Base-by-base conservation (phyloP, 1,140 invertebrate genomes). In the Cotesia vestalis region DNA sequence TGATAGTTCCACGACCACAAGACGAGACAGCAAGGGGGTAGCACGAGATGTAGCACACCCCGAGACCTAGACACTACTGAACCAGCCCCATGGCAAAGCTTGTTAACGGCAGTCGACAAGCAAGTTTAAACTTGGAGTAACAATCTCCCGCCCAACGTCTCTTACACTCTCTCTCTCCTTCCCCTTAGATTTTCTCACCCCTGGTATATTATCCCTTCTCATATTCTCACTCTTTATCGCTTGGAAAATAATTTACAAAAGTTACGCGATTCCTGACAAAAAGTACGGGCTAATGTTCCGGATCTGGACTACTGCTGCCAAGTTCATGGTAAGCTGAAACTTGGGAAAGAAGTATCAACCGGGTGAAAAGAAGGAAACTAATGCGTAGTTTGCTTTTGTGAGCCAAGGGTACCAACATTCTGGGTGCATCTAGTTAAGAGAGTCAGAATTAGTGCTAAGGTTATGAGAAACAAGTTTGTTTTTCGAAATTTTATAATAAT, bases 61-160 rank as follows among this genome's bases (percentile, higher is more conserved):
- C 79, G 78, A 84, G 84, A 85, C 81, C 83, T 84, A 86, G 85
- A 82, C 84, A 85, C 85, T 86, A 86, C 85, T 86, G 84, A 86
- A 83, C 81, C 84, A 81, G 81, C 83, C 84, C 78, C 81, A 83
- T 85, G 77, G 80, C 81, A 85, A 86, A 86, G 80, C 85, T 85
- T 84, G 85, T 87, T 87, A 86, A 85, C 81, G 81, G 79, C 83
- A 86, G 85, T 85, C 83, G 83, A 85, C 83, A 84, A 84, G 79
- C 84, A 85, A 86, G 84, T 86, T 85, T 86, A 84, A 86, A 86
- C 85, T 87, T 86, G 76, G 84, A 80, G 80, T 85, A 86, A 86
- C 84, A 86, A 86, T 85, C 81, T 79, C 82, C 81, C 83, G 84
- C 78, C 80, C 79, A 59, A 66, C 71, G 27, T 69, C 78, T 76